Evolutionary conservation across 2,888 invertebrate species (phyloP), one percentile per base, ranked within the genome.

Genomic region (Siphlonurus alternatus): DNA sequence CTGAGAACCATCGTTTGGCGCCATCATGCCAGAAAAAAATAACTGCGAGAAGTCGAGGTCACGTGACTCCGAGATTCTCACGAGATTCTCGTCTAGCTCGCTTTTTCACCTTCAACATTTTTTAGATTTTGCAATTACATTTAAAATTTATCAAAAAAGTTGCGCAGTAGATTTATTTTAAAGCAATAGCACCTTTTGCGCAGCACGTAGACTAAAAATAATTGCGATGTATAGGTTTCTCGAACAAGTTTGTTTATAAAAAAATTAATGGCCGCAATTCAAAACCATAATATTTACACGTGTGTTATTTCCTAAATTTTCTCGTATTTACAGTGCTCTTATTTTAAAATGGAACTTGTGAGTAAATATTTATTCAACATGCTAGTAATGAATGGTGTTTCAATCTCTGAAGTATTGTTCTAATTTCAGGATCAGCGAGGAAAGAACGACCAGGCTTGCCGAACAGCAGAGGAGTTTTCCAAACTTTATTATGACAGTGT

Each of bases 401-500:
- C n/a, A n/a, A n/a, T n/a, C n/a, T n/a, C n/a, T n/a, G n/a, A n/a
- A n/a, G n/a, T n/a, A n/a, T n/a, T n/a, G n/a, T n/a, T n/a, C 15
- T 38, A 10, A 38, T 56, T 56, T 5, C 64, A 62, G 23, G 59
- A 62, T 10, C 53, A 59, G 20, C 25, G 61, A 59, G 25, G 65
- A 19, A 71, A 71, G 66, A 68, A 88, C 53, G 91, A 92, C 67
- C 84, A 87, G 72, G 92, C 93, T 22, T 88, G 88, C 70, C 81
- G 88, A 72, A 89, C 89, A 19, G 93, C 91, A 0, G 89, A 93
- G 76, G 88, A 93, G 71, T 95, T 96, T 71, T 88, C 88, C 2
- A 88, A 88, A 76, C 78, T 93, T 2, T 96, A 89, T 75, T 96
- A 95, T 74, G 90, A 92, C 71, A 87, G 87, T 71, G 79, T 93